These are phyloP conservation scores for Epsilonema sp. DNA, from an alignment of 2,888 invertebrate genomes.

Conservation along the genomic window DNA sequence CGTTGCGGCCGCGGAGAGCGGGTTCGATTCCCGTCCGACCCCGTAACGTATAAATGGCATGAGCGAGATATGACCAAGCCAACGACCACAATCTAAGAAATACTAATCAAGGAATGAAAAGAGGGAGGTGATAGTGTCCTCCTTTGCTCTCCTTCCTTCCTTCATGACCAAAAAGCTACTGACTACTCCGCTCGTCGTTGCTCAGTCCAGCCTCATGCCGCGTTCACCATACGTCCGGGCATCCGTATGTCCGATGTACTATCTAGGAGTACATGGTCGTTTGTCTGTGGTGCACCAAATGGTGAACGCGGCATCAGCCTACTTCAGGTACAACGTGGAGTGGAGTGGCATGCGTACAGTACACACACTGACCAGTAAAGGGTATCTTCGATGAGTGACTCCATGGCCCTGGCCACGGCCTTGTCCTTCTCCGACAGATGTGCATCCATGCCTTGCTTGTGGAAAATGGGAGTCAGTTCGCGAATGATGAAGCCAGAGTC, in stretches of 20 bases:
- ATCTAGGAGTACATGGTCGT: neutral
- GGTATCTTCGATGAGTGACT: neutral
- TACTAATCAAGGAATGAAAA: too few species aligned
- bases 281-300: neutral
- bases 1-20: too few species aligned
- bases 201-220: too few species aligned
- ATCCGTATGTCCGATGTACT: neutral
- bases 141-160: too few species aligned
- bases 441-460: constrained; percentile 5
- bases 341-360: neutral
- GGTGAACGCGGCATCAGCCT: neutral
- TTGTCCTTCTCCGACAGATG: neutral
- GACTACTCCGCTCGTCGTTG: too few species aligned
- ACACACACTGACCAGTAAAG: neutral
- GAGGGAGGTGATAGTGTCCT: too few species aligned
- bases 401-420: neutral
- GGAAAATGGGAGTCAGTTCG: constrained; percentile 38
- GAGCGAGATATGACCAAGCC: too few species aligned
- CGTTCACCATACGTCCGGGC: neutral
- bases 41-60: too few species aligned
- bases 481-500: constrained; percentile 77
- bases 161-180: too few species aligned
- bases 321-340: neutral
- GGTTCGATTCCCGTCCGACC: too few species aligned
- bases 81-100: too few species aligned